Evolutionary conservation across 2,113 vertebrate genomes (phyloP).

Genomic region (Erinaceus europaeus): DNA sequence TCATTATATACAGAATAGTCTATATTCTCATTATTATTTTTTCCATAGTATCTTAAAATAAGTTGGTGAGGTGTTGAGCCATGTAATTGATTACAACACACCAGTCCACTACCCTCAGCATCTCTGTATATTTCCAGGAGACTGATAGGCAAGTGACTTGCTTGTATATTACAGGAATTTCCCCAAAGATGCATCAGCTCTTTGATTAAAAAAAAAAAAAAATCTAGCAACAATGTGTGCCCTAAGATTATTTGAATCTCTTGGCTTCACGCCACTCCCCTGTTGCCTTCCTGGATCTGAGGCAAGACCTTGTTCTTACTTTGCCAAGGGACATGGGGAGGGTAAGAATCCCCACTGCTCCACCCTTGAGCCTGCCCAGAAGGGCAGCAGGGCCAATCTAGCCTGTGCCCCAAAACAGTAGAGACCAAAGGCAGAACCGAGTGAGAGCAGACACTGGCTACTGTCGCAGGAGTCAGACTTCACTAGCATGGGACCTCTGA

Average conservation of each 20-base stretch:
- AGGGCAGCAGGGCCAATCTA: neutral
- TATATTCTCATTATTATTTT: too few species aligned
- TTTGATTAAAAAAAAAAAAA: rapidly evolving
- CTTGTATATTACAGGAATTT: neutral
- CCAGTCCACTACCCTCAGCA: too few species aligned
- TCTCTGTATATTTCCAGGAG: neutral
- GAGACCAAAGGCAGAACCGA: neutral
- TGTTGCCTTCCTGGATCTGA: too few species aligned
- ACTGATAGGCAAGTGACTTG: neutral
- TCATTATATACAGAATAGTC: too few species aligned
- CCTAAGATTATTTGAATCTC: too few species aligned
- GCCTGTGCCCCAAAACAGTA: neutral
- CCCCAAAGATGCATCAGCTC: neutral
- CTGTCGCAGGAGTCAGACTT: neutral
- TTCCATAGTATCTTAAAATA: too few species aligned
- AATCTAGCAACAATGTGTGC: rapidly evolving
- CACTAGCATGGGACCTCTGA: neutral
- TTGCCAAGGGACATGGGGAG: too few species aligned
- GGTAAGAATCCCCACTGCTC: neutral
- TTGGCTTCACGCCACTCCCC: neutral
- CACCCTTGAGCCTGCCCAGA: neutral
- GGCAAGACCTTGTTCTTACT: neutral
- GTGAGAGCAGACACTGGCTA: neutral
- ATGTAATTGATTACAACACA: too few species aligned
- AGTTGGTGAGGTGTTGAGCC: too few species aligned